phyloP scores from a whole-genome alignment of 23 tunicate species.

The Oikopleura vanhoeffeni region DNA sequence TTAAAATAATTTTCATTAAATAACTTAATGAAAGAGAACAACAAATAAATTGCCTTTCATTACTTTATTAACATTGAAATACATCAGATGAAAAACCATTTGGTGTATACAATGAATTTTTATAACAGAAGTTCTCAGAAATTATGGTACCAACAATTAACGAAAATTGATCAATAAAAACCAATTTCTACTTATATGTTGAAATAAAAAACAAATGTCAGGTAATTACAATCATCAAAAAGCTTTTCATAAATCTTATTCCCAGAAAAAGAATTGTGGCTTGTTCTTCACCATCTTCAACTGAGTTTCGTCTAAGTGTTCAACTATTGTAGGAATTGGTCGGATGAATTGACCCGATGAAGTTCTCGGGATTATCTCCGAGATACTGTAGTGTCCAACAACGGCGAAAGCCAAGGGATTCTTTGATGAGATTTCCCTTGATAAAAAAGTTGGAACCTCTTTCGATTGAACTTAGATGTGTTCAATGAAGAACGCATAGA shows the following conservation, averaged over 20 bases:
- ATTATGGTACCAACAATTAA: not conserved
- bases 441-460: not conserved
- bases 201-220: too few species aligned
- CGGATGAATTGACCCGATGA: conserved; percentile 14
- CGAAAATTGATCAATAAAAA: not conserved
- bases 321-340: not conserved
- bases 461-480: not conserved
- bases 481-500: not conserved
- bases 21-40: too few species aligned
- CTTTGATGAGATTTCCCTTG: not conserved
- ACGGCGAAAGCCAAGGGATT: not conserved
- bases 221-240: too few species aligned
- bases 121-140: too few species aligned
- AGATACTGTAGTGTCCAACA: not conserved
- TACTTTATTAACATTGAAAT: too few species aligned
- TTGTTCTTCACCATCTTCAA: not conserved
- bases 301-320: not conserved
- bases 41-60: too few species aligned
- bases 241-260: too few species aligned
- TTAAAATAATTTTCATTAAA: too few species aligned
- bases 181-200: too few species aligned
- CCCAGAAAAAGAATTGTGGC: not conserved
- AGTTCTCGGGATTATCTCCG: not conserved
- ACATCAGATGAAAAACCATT: too few species aligned
- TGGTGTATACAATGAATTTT: too few species aligned